Evolutionary conservation across 2,888 invertebrate genomes (phyloP).

Genomic region (Linnaemya tessellans): DNA sequence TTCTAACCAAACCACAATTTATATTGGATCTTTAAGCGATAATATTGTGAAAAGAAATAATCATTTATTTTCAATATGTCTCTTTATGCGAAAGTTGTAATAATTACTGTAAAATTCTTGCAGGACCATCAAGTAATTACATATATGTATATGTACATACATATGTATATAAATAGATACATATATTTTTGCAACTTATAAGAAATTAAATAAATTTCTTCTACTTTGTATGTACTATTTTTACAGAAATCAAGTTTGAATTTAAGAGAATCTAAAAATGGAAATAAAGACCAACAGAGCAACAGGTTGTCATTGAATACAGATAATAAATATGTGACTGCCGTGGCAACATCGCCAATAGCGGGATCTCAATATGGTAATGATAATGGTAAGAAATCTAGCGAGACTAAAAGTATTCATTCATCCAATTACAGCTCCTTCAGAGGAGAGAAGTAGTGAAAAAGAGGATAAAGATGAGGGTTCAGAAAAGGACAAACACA

Average conservation of each 20-base stretch:
- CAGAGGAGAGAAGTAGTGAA: slow-evolving; percentile 77
- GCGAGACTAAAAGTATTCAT: slow-evolving; percentile 73
- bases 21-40: neutral
- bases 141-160: neutral
- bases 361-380: slow-evolving; percentile 69
- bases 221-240: neutral
- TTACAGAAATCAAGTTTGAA: slow-evolving; percentile 80
- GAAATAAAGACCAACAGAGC: slow-evolving; percentile 77
- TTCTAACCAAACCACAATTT: slow-evolving; percentile 19
- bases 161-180: neutral
- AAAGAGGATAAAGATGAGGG: slow-evolving; percentile 81
- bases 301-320: slow-evolving; percentile 79
- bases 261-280: slow-evolving; percentile 77
- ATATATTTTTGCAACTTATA: neutral
- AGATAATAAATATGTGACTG: slow-evolving; percentile 78
- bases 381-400: slow-evolving; percentile 63
- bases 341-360: slow-evolving; percentile 53
- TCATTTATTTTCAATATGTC: slow-evolving; percentile 38
- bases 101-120: slow-evolving; percentile 37
- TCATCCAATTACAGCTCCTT: slow-evolving; percentile 53
- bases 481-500: slow-evolving; percentile 80
- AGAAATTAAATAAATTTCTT: neutral
- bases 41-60: neutral
- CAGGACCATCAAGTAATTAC: slow-evolving; percentile 19
- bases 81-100: slow-evolving; percentile 45